These are phyloP conservation scores for Parambassis ranga DNA, from an alignment of 2,797 vertebrate species.

Conservation along the genomic window DNA sequence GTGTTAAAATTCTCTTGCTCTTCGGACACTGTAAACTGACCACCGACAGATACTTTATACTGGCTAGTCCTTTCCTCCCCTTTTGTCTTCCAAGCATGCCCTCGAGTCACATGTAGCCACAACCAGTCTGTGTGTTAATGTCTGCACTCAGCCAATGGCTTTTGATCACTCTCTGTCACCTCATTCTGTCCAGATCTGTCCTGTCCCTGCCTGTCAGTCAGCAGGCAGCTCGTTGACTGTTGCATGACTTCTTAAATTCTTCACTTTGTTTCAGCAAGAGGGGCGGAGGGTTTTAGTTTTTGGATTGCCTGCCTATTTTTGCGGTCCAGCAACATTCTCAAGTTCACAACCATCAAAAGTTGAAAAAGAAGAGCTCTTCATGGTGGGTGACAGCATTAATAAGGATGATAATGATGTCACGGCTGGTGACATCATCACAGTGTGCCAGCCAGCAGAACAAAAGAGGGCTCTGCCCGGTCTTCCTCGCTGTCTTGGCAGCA, in stretches of 20 bases:
- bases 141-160: constrained; percentile 55
- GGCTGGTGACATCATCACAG: constrained; percentile 74
- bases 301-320: constrained; percentile 34
- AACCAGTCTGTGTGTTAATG: constrained; percentile 65
- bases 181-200: constrained; percentile 62
- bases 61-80: not conserved
- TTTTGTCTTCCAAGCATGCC: constrained; percentile 53
- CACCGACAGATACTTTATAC: not conserved
- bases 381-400: constrained; percentile 62
- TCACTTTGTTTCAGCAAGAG: constrained; percentile 48
- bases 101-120: constrained; percentile 43
- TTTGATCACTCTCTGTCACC: constrained; percentile 52
- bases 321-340: constrained; percentile 35
- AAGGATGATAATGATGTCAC: constrained; percentile 73
- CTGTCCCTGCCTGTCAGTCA: constrained; percentile 56
- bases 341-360: constrained; percentile 66
- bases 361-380: constrained; percentile 62
- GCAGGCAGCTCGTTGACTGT: constrained; percentile 67
- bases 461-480: constrained; percentile 59
- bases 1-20: not conserved
- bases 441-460: constrained; percentile 71
- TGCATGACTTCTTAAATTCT: constrained; percentile 66
- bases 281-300: constrained; percentile 17
- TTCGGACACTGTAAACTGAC: not conserved
- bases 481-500: constrained; percentile 65